These are phyloP conservation scores for Calliphora vomitoria DNA, from an alignment of 2,888 invertebrate genomes.

Conservation along the genomic window DNA sequence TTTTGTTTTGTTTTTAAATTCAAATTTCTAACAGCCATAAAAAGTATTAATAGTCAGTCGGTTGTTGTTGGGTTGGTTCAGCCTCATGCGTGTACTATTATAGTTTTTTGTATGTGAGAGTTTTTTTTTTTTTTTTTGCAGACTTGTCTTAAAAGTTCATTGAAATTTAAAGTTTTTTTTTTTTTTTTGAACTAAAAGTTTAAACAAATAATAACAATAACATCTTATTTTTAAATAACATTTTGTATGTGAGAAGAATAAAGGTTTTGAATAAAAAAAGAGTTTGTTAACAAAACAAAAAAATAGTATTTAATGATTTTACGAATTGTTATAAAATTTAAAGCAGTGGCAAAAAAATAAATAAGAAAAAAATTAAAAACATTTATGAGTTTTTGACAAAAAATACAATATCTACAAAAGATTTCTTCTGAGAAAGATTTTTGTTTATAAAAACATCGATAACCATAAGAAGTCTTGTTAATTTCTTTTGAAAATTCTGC, in stretches of 20 bases:
- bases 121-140: slow-evolving; percentile 10
- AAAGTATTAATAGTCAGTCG: slow-evolving; percentile 27
- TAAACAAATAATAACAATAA: slow-evolving; percentile 20
- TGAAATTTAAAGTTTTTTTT: slow-evolving; percentile 24
- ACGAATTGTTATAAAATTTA: neutral
- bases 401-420: neutral
- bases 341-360: slow-evolving; percentile 8
- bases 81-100: neutral
- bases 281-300: neutral
- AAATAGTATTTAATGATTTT: slow-evolving; percentile 17
- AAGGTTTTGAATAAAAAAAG: neutral
- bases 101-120: neutral
- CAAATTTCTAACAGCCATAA: slow-evolving; percentile 40
- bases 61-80: slow-evolving; percentile 11
- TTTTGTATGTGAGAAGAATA: slow-evolving; percentile 34
- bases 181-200: neutral
- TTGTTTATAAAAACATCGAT: neutral
- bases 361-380: neutral
- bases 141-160: slow-evolving; percentile 30
- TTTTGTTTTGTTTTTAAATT: neutral
- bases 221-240: slow-evolving; percentile 6
- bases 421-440: slow-evolving; percentile 12
- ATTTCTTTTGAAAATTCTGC: no score
- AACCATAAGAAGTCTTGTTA: no score
- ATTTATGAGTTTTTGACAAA: neutral